These are phyloP conservation scores for Amphipyra tragopoginis DNA, from an alignment of 2,888 invertebrate species.

Conservation along the genomic window DNA sequence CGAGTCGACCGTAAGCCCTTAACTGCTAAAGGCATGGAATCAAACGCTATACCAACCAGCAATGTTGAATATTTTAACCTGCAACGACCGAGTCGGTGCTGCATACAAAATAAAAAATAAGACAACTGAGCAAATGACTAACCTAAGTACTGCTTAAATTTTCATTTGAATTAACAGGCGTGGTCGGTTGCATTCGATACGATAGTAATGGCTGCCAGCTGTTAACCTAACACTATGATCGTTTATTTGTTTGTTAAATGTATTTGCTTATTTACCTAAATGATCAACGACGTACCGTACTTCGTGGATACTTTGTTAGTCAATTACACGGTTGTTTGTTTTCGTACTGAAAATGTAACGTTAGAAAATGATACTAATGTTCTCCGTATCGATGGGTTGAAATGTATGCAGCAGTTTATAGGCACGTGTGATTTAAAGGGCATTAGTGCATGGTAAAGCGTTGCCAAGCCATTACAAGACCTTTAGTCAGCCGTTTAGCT, in stretches of 20 bases:
- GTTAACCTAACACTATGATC: conserved; percentile 3
- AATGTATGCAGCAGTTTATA: conserved; percentile 2
- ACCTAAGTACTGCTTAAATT: conserved; percentile 30
- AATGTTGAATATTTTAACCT: conserved; percentile 3
- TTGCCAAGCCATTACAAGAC: not conserved
- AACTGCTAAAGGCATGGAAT: not conserved
- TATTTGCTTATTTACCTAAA: conserved; percentile 25
- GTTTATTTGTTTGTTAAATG: conserved; percentile 14
- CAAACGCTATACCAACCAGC: not conserved
- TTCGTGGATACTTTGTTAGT: conserved; percentile 8
- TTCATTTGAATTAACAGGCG: conserved; percentile 23
- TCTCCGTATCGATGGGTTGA: not conserved
- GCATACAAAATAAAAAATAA: conserved; percentile 13
- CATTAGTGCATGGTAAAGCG: conserved; percentile 2
- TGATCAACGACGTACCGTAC: conserved; percentile 15
- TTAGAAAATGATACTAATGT: conserved; percentile 14
- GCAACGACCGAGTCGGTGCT: not conserved
- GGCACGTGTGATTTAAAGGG: not conserved
- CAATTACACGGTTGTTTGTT: conserved; percentile 20
- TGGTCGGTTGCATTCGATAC: conserved; percentile 26
- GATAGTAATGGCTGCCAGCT: conserved; percentile 12
- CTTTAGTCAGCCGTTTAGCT: not conserved
- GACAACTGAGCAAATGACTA: not conserved
- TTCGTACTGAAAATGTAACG: not conserved
- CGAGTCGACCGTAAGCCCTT: not conserved